These are phyloP conservation scores for Leptopilina clavipes DNA, from an alignment of 1,140 invertebrate genomes.

Conservation along the genomic window DNA sequence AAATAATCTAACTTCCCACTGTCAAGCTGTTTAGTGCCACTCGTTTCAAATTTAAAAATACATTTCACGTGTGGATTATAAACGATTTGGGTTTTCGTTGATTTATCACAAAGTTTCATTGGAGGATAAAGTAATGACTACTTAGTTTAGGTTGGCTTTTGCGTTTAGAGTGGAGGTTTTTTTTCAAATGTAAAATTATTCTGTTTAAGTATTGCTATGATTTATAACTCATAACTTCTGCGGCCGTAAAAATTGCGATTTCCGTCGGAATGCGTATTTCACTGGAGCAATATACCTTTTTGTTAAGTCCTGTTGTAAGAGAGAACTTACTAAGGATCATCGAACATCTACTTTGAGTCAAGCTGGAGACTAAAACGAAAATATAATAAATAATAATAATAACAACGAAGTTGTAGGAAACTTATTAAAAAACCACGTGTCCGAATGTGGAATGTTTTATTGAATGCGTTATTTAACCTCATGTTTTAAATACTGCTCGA, in stretches of 20 bases:
- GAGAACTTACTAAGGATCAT: neutral
- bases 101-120: neutral
- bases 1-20: neutral
- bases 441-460: no score
- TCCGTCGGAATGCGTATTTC: neutral
- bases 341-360: neutral
- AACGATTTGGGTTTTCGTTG: neutral
- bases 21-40: neutral
- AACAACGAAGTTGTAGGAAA: constrained; percentile 32
- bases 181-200: neutral
- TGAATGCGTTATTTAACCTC: no score
- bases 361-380: neutral
- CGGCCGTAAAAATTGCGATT: constrained; percentile 39
- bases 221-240: constrained; percentile 49
- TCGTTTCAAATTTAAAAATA: neutral
- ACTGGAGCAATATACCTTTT: neutral
- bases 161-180: neutral
- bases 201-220: constrained; percentile 31
- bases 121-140: neutral
- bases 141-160: neutral
- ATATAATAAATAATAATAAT: neutral
- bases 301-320: neutral
- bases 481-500: no score
- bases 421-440: no score
- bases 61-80: neutral